A percentile compares a stretch with the other conserved stretches of the same genome.
Evolutionary conservation across 2,113 vertebrate species (phyloP).

Genomic region (Haemorhous mexicanus): DNA sequence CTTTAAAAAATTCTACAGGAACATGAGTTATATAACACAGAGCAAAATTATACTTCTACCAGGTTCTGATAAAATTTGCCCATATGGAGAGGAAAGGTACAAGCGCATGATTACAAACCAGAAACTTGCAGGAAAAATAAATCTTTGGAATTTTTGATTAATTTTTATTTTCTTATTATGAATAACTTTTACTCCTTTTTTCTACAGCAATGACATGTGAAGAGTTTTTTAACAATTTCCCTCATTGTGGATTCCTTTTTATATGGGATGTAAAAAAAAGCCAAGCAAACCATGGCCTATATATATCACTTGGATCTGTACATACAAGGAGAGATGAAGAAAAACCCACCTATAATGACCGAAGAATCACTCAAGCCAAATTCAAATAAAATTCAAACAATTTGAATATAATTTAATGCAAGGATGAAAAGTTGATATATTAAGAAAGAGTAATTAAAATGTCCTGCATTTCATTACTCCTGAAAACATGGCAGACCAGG

Average conservation of each 20-base stretch:
- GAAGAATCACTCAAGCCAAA: not conserved
- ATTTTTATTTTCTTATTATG: not conserved
- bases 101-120: not conserved
- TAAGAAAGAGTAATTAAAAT: not conserved
- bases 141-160: not conserved
- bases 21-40: not conserved
- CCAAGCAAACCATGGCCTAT: accelerated
- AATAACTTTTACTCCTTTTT: not conserved
- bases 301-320: not conserved
- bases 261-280: not conserved
- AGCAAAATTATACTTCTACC: not conserved
- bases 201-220: not conserved
- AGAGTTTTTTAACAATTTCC: not conserved
- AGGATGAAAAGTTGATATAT: not conserved
- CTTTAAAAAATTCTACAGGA: not conserved
- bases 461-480: not conserved
- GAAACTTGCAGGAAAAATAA: not conserved
- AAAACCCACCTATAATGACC: not conserved
- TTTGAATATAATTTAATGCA: not conserved
- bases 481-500: not conserved
- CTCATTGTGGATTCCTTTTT: not conserved
- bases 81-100: not conserved
- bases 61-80: not conserved
- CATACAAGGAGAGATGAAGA: not conserved
- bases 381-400: not conserved